Evolutionary conservation across 1,140 invertebrate genomes (phyloP), one percentile per base, ranked within the genome.

Genomic region (Trissolcus basalis): DNA sequence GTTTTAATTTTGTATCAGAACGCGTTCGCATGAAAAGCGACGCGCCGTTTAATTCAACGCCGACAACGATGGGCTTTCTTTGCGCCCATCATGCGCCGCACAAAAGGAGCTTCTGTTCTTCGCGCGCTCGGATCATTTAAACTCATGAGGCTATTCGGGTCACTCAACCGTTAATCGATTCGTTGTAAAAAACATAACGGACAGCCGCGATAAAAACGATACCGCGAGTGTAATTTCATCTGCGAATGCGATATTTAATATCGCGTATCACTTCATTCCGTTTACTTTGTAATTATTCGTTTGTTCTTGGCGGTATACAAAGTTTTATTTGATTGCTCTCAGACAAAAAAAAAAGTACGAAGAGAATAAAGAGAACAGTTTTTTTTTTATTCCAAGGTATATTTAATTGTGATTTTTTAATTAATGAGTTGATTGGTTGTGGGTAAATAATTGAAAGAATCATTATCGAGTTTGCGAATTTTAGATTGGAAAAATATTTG

Each of bases 131-230:
- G 41, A 53, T 60, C 60, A 61, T 65, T 74, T 73, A 67, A 61
- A 74, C 53, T 45, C 63, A 50, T 50, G 19, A 65, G 53, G 45
- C 64, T 63, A 68, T 75, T 55, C 27, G 58, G 71, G 71, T 75
- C 63, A 75, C 64, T 75, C 71, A 68, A 75, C 71, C 71, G 71
- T 73, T 75, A 75, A 75, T 75, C 64, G 64, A 75, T 75, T 75
- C 53, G 50, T 0, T 63, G 49, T 61, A 64, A 74, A 65, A 72
- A 43, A 39, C 48, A 54, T 35, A 27, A 64, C 65, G 32, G 64
- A n/a, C n/a, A n/a, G n/a, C n/a, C 35, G 16, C 65, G 11, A 33
- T 35, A 49, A 44, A 70, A 50, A 14, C 27, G 16, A 56, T 13
- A 27, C 27, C 43, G 35, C 19, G 36, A 39, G n/a, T 44, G 13